These are phyloP conservation scores for Hepsetus odoe DNA, from an alignment of 2,113 vertebrate species.

Conservation along the genomic window DNA sequence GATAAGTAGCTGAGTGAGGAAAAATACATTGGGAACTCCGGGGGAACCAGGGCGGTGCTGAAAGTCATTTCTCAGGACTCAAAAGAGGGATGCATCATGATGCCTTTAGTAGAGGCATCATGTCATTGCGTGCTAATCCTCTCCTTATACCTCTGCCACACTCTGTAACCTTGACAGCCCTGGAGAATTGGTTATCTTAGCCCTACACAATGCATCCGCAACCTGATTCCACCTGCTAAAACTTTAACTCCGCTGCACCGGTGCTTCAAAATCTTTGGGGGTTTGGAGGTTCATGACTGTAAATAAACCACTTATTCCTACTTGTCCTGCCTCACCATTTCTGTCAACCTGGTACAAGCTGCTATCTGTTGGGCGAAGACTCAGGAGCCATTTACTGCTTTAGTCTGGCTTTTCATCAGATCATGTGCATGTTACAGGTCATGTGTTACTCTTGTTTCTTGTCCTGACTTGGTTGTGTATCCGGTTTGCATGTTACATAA, in stretches of 20 bases:
- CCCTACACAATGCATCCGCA: background rate
- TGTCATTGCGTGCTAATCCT: background rate
- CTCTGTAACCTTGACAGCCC: background rate
- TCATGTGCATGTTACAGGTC: too few relatives aligned
- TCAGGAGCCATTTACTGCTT: background rate
- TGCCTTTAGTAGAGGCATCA: background rate
- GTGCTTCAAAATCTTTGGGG: background rate
- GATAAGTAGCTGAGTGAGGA: background rate
- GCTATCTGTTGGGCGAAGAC: background rate
- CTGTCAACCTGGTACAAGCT: background rate
- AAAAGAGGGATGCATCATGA: background rate
- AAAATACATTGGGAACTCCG: background rate
- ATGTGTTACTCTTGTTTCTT: too few relatives aligned
- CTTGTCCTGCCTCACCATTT: background rate
- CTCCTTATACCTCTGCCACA: background rate
- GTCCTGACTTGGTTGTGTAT: too few relatives aligned
- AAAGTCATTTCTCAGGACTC: background rate
- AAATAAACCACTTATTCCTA: background rate
- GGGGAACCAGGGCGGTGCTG: background rate
- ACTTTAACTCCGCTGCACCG: background rate
- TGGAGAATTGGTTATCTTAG: background rate
- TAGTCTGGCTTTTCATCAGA: background rate
- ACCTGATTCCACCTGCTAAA: constrained; percentile 9
- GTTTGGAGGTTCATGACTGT: background rate
- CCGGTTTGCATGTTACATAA: too few relatives aligned